These are phyloP conservation scores for Pluvianellus socialis DNA, from an alignment of 2,113 vertebrate genomes.

Conservation along the genomic window DNA sequence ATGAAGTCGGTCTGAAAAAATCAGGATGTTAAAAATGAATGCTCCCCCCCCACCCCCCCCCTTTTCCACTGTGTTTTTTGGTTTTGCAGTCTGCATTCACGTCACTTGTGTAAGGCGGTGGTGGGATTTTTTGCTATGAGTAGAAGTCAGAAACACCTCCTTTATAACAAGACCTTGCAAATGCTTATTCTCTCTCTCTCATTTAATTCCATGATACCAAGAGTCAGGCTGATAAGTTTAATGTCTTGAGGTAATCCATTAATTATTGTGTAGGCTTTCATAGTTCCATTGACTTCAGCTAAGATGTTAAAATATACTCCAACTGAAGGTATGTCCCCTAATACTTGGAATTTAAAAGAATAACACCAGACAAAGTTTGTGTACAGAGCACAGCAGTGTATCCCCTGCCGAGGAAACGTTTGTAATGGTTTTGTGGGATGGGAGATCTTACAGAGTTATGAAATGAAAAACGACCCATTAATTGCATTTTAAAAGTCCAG, in stretches of 20 bases:
- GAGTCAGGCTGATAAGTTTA: neutral
- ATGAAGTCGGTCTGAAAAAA: constrained; percentile 2
- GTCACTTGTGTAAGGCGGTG: neutral
- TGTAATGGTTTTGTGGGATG: neutral
- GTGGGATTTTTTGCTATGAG: neutral
- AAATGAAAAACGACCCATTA: neutral
- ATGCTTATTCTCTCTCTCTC: neutral
- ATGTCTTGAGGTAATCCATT: neutral
- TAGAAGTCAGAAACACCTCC: neutral
- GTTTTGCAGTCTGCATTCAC: neutral
- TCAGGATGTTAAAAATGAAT: constrained; percentile 29
- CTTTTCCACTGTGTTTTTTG: neutral
- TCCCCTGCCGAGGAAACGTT: neutral
- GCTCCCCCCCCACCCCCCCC: too few species aligned
- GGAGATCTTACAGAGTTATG: neutral
- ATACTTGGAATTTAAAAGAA: neutral
- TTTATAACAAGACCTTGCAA: neutral
- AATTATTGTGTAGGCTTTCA: neutral
- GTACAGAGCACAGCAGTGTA: neutral
- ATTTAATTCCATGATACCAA: neutral
- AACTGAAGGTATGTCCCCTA: neutral
- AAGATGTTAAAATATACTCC: neutral
- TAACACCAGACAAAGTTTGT: neutral
- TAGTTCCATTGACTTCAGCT: neutral
- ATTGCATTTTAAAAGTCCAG: neutral